Base-by-base conservation (phyloP, 2,113 vertebrate genomes). In the Tetrax tetrax region DNA sequence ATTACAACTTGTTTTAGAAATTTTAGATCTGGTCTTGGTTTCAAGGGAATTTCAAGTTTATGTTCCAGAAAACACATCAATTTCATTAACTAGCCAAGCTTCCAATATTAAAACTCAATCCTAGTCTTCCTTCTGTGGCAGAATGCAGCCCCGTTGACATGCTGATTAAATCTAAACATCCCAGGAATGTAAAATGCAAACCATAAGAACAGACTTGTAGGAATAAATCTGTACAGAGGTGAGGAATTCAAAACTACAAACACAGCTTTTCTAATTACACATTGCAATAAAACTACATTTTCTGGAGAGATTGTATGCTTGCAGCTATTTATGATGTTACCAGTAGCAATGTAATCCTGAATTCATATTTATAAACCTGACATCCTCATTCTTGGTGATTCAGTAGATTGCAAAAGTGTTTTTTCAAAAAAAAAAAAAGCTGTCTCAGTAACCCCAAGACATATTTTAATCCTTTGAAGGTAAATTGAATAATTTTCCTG, bases 1-100 rank as follows among this genome's bases (percentile, higher is more conserved):
- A 85, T 41, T 85, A 79, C 21, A 84, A 38, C 16, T 85, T 71
- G 33, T 43, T 78, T 70, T 54, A 29, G 25, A 76, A 91, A 79
- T 75, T 59, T 79, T 66, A 78, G 15, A 60, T 82, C 65, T 91
- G 61, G 88, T 87, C 90, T 91, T 45, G 14, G 48, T 96, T 96
- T 94, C 84, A 88, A 83, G 80, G 86, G 47, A 91, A 51, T 82
- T 83, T 95, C 65, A 75, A 83, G 43, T 51, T 43, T 51, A 43
- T 41, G 24, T 87, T 87, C 68, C 63, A 89, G 45, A 14, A 95
- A 92, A 90, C 51, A 43, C 66, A 92, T 60, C 28, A 20, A 82
- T 84, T 94, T 59, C 18, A 87, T 91, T 83, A 91, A 63, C 27
- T 48, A 87, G 65, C 38, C 60, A 84, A 66, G 29, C 18, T 60